Percentiles rank a stretch among this genome's conserved stretches.
Conservation (phyloP, 2,888 invertebrate species). For the Idaea dimidiata region DNA sequence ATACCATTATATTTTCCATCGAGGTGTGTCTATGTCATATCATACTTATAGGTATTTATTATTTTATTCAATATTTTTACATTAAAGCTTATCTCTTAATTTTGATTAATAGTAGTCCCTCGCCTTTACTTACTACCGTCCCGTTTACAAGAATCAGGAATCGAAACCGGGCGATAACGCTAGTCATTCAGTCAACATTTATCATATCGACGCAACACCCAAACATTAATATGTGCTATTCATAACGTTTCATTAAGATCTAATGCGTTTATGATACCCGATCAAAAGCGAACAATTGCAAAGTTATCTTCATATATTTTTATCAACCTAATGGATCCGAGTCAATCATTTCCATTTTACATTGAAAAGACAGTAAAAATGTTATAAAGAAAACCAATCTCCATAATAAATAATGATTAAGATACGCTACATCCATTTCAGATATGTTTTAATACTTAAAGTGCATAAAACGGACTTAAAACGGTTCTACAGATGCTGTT, state of each 20-base stretch:
- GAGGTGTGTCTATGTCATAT: background rate
- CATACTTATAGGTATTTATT: background rate
- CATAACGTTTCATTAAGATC: conserved; percentile 78
- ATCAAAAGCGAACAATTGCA: conserved; percentile 32
- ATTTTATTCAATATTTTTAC: conserved; percentile 3
- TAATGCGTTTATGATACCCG: conserved; percentile 64
- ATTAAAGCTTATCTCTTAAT: conserved; percentile 29
- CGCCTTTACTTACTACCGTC: conserved; percentile 33
- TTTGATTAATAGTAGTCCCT: conserved; percentile 43
- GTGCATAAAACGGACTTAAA: background rate
- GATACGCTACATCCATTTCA: background rate
- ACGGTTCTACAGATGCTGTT: background rate
- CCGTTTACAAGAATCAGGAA: conserved; percentile 60
- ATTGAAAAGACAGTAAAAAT: conserved; percentile 2
- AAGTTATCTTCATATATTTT: conserved; percentile 23
- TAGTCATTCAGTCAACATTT: conserved; percentile 69
- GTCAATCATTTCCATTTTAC: conserved; percentile 14
- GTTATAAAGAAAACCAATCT: background rate
- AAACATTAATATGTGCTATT: conserved; percentile 68
- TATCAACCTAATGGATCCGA: conserved; percentile 18
- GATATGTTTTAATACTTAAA: background rate
- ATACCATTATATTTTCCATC: too few relatives aligned
- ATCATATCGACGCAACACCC: conserved; percentile 75
- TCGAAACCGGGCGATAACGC: conserved; percentile 57
- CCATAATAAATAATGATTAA: background rate